Base-by-base conservation (phyloP, 2,888 invertebrate species). In the Microctonus aethiopoides region DNA sequence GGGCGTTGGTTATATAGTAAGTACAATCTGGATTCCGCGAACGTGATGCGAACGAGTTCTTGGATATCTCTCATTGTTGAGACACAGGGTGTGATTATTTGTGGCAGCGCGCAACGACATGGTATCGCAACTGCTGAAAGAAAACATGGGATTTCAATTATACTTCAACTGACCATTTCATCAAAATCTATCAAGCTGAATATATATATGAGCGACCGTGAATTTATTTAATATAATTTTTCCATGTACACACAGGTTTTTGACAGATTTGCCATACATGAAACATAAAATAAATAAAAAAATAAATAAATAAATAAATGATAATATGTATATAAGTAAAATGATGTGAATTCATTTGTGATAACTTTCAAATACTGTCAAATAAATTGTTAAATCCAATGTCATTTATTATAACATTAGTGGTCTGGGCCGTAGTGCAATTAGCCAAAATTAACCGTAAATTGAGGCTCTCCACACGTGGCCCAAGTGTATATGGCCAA, bases 31-130 rank as follows among this genome's bases (percentile, higher is more conserved):
- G 76, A 74, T 75, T 79, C 75, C 72, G 75, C 70, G 75, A 76
- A 79, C 77, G 77, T 78, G 79, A 78, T 77, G 75, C 72, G 75
- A 71, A 76, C 77, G 73, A 76, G 76, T 74, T 73, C 74, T 74
- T 70, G 72, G 73, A 79, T 79, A 78, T 77, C 76, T 75, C 62
- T 16, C 7, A 3, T 46, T 7, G 9, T 51, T 62, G 62, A 39
- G 75, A 74, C 72, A 72, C 71, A 52, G 67, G 63, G n/a, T 41
- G 62, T 51, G 64, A 62, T 62, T 62, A 62, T 46, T 46, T 46
- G 57, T 36, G 22, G 57, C 46, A 63, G 63, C 57, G 63, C 32
- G n/a, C n/a, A 57, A 46, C 20, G 46, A 41, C 61, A 46, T 70
- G 46, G 60, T 64, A 67, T 71, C 62, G n/a, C n/a, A 67, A 67